A percentile compares a stretch with the other conserved stretches of the same genome.
These are phyloP conservation scores for Saimiri boliviensis DNA, from an alignment of 2,113 vertebrate species.

Conservation along the genomic window DNA sequence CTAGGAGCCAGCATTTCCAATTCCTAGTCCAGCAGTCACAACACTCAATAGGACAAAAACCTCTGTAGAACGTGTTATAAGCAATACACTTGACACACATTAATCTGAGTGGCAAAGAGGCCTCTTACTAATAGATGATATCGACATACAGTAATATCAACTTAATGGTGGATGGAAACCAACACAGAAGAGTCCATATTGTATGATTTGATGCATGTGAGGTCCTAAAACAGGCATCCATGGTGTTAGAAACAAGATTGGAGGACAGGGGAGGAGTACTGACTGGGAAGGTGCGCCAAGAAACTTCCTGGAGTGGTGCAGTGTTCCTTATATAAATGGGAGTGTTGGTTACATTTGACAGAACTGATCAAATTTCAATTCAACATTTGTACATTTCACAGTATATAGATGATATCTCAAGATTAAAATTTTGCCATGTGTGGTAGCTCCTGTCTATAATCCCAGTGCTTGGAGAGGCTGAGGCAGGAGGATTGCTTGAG, in stretches of 20 bases:
- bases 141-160: no score
- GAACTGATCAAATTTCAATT: neutral
- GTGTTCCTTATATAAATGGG: neutral
- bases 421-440: no score
- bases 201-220: accelerated
- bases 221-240: neutral
- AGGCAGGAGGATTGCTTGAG: no score
- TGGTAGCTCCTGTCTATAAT: no score
- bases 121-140: neutral
- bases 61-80: neutral
- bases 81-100: no score
- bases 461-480: no score
- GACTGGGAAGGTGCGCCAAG: neutral
- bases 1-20: neutral
- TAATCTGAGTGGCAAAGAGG: neutral
- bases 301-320: neutral
- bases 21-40: neutral
- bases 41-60: neutral
- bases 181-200: neutral
- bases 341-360: neutral
- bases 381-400: neutral
- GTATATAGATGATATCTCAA: neutral
- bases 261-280: neutral
- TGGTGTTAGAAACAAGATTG: neutral
- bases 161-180: neutral